Evolutionary conservation across 2,888 invertebrate species (phyloP), one percentile per base, ranked within the genome.

Genomic region (Pyrrhia umbra): DNA sequence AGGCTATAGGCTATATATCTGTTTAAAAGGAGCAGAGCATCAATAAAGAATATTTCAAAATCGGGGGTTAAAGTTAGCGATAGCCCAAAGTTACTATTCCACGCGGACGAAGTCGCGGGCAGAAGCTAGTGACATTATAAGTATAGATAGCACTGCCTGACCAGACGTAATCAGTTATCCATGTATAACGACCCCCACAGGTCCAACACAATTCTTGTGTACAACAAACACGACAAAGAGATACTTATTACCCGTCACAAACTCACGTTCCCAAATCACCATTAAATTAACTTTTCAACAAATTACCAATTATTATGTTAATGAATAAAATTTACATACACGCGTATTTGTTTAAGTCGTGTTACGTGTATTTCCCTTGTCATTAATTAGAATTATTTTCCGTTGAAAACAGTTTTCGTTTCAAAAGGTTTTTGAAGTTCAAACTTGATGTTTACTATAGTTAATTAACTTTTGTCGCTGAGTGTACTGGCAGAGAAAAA

Each of bases 231-330:
- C 2, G 45, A 8, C 37, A 23, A n/a, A n/a, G 13, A 45, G 25
- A 20, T 23, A 60, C 42, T 72, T 51, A 43, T 55, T 73, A 67
- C 30, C 46, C 39, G 71, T 40, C 69, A 40, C 27, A n/a, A 50
- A 30, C 21, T 46, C n/a, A 4, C 6, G 16, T 37, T 55, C 75
- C 75, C 62, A 50, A 62, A 75, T 68, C 55, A 21, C 50, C 50
- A 62, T 43, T 58, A 75, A 75, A 75, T 72, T 68, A 62, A 45
- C 54, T 69, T 75, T 39, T 39, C 42, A 49, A 69, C 75, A 55
- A 61, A 74, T 72, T 72, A 69, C 69, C 40, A 62, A 75, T 75
- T 75, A 75, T 72, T 58, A 72, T 75, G 72, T 1, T 54, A 72
- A 75, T 75, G 16, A 34, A 46, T 21, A 39, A 42, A 56, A 69